Percentiles rank a stretch among this genome's conserved stretches.
These are phyloP conservation scores for Carapus acus DNA, from an alignment of 2,797 vertebrate genomes.

Conservation along the genomic window DNA sequence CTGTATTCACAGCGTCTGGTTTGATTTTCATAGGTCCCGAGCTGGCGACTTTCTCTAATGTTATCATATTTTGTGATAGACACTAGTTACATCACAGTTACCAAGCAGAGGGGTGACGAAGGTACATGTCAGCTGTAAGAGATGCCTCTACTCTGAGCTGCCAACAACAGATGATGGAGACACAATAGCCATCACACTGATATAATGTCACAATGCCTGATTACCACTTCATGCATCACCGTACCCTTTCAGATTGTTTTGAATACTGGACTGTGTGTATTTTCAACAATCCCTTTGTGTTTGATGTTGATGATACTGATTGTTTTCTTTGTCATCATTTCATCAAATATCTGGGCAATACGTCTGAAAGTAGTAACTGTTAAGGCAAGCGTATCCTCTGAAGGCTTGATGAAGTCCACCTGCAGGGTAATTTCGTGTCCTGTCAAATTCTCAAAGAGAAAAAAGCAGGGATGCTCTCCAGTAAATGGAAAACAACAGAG, in stretches of 20 bases:
- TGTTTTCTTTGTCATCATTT: not conserved
- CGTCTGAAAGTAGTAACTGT: too few relatives aligned
- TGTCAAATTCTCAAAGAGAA: conserved; percentile 31
- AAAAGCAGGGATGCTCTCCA: conserved; percentile 36
- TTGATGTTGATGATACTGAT: not conserved
- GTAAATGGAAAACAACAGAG: conserved; percentile 53
- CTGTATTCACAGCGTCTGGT: too few relatives aligned
- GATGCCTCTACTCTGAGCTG: conserved; percentile 35
- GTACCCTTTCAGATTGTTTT: conserved; percentile 2
- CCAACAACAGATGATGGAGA: conserved; percentile 47
- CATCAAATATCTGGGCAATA: too few relatives aligned
- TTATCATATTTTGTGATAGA: too few relatives aligned
- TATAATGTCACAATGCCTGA: conserved; percentile 29
- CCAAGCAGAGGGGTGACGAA: too few relatives aligned
- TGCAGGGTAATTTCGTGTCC: conserved; percentile 21
- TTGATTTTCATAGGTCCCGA: too few relatives aligned
- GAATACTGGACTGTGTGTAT: conserved; percentile 1
- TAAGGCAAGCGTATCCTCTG: conserved; percentile 17
- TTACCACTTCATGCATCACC: conserved; percentile 2
- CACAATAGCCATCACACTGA: conserved; percentile 27
- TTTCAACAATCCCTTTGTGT: not conserved
- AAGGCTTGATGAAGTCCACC: conserved; percentile 14
- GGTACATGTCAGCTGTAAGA: conserved; percentile 32
- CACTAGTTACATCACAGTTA: too few relatives aligned
- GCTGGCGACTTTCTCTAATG: too few relatives aligned